Evolutionary conservation across 2,797 vertebrate genomes (phyloP).

Genomic region (Limnodromus scolopaceus): DNA sequence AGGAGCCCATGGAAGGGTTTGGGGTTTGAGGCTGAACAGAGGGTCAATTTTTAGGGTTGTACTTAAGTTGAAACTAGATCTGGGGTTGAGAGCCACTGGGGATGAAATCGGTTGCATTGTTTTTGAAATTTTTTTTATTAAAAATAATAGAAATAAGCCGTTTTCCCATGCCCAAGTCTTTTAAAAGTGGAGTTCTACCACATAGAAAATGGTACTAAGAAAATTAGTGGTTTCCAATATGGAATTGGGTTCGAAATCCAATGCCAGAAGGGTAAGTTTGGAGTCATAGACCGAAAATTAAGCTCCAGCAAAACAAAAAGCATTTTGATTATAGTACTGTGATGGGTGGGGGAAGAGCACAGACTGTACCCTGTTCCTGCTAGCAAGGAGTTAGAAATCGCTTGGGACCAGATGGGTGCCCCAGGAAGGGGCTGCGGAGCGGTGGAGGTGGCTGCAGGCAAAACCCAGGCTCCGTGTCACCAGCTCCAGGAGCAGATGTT

Average conservation of each 20-base stretch:
- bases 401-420: background rate
- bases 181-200: slow-evolving; percentile 2
- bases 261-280: slow-evolving; percentile 11
- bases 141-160: slow-evolving; percentile 40
- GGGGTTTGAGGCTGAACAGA: slow-evolving; percentile 38
- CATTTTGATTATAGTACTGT: background rate
- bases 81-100: background rate
- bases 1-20: slow-evolving; percentile 24
- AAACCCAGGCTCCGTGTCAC: background rate
- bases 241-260: background rate
- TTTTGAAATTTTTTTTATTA: background rate
- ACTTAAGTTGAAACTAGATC: background rate
- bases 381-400: background rate
- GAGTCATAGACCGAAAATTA: background rate
- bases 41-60: slow-evolving; percentile 40
- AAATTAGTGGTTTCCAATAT: slow-evolving; percentile 43
- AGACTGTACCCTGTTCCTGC: background rate
- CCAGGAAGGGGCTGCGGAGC: background rate
- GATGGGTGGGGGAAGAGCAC: background rate
- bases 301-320: background rate
- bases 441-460: background rate
- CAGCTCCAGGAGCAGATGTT: background rate
- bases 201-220: background rate
- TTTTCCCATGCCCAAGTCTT: slow-evolving; percentile 18
- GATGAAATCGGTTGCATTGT: slow-evolving; percentile 10